A percentile compares a stretch with the other conserved stretches of the same genome.
phyloP scores from a whole-genome alignment of 2,113 vertebrate species.

The Poicephalus gulielmi region DNA sequence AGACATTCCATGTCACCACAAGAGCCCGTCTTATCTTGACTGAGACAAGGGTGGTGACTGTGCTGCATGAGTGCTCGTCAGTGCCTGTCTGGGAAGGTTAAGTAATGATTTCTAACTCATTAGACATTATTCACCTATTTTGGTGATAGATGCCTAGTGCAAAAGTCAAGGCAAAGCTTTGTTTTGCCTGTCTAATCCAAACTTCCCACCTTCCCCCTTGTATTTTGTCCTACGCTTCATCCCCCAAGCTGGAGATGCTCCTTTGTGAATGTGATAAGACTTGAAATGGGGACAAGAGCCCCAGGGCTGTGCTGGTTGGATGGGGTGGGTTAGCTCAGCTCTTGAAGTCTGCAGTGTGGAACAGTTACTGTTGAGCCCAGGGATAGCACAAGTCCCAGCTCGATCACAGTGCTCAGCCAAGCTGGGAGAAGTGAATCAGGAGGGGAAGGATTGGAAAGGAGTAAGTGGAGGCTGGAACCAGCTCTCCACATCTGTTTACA shows the following conservation, averaged over 20 bases:
- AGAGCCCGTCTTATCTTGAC: not conserved
- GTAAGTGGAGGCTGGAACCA: not conserved
- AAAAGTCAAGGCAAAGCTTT: not conserved
- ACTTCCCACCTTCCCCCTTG: not conserved
- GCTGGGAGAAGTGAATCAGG: not conserved
- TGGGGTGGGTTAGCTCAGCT: not conserved
- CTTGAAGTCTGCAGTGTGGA: not conserved
- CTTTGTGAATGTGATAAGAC: not conserved
- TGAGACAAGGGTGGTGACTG: not conserved
- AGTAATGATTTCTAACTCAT: not conserved
- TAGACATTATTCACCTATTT: not conserved
- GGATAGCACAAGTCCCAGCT: not conserved
- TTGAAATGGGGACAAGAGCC: not conserved
- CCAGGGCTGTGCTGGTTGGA: fast-evolving
- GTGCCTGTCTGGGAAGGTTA: not conserved
- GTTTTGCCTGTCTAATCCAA: not conserved
- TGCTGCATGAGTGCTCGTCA: not conserved
- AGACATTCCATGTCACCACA: not conserved
- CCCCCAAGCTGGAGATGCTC: not conserved
- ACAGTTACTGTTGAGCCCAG: not conserved
- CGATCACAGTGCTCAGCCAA: fast-evolving
- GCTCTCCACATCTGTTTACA: not conserved
- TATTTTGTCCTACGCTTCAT: not conserved
- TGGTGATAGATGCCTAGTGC: not conserved
- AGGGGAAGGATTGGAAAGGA: not conserved